Evolutionary conservation across 2,888 invertebrate species (phyloP), one percentile per base, ranked within the genome.

Genomic region (Ctena decussata): DNA sequence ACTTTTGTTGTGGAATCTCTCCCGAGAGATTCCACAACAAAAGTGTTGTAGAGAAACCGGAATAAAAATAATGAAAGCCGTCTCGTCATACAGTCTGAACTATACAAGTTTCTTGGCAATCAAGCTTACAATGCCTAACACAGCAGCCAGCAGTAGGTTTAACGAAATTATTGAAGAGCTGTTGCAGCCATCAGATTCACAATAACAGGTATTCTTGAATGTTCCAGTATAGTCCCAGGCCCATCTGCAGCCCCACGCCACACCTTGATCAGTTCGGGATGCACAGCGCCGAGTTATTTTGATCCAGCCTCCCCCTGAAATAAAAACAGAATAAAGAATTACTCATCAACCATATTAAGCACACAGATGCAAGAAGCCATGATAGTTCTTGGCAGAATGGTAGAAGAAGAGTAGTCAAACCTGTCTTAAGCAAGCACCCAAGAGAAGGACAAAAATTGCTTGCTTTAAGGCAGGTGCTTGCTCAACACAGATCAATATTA

Each of bases 181-280:
- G 94, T 99, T 99, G 95, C 99, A 99, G 89, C 98, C 97, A 94
- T 99, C 98, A 0, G 98, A 97, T 81, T 95, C 94, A 95, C 99
- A 99, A 94, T 99, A 99, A 94, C 99, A 99, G 94, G 99, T 98
- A 95, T 99, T 99, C 98, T 98, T 98, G 95, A 99, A 99, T 0
- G 98, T 98, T 2, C 99, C 99, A 92, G 99, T 99, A 89, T 98
- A 98, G 92, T 98, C 95, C 97, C 79, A 99, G 27, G 98, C 98
- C 99, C 99, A 99, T 94, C 99, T 98, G 94, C 99, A 99, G 0
- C 99, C 99, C 78, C 98, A 98, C 0, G 99, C 99, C 95, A 99
- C 98, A 98, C 95, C 96, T 84, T 92, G 94, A 82, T 95, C 94
- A 41, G 96, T 95, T 84, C 95, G 91, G 15, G 95, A 95, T n/a